Conservation (phyloP, 2,888 invertebrate species). For the Magallana nippona region DNA sequence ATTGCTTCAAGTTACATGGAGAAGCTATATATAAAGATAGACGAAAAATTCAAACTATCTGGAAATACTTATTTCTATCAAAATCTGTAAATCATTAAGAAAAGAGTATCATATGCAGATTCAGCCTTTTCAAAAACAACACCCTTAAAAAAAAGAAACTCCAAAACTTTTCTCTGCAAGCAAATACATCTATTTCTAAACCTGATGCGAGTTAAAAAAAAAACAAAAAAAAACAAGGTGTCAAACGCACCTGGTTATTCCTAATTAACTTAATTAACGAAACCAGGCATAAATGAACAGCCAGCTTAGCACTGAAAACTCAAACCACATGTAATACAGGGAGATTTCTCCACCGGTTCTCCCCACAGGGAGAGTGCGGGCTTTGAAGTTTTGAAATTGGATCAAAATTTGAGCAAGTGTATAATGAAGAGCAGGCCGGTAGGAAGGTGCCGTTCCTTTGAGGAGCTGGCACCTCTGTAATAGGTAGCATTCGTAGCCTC, state of each 20-base stretch:
- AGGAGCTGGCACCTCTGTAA: not conserved
- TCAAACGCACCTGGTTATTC: not conserved
- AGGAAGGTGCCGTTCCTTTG: not conserved
- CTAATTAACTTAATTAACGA: not conserved
- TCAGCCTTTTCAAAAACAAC: no score
- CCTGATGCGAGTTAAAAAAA: no score
- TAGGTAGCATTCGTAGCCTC: not conserved
- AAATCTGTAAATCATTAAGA: no score
- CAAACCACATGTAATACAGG: not conserved
- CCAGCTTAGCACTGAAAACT: not conserved
- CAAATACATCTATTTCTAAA: no score
- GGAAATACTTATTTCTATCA: no score
- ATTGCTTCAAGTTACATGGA: no score
- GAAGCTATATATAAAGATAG: no score
- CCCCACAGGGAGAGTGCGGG: not conserved
- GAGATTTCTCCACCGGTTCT: not conserved
- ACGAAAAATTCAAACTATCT: no score
- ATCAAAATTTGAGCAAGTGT: constrained; percentile 39
- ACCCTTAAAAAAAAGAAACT: no score
- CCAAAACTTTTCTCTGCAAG: no score
- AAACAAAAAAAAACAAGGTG: no score
- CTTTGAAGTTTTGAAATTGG: constrained; percentile 42
- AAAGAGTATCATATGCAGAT: no score
- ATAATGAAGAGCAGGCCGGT: constrained; percentile 28
- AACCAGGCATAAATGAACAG: not conserved